Evolutionary conservation across 2,888 invertebrate genomes (phyloP), one percentile per base, ranked within the genome.

Genomic region (Tinea trinotella): DNA sequence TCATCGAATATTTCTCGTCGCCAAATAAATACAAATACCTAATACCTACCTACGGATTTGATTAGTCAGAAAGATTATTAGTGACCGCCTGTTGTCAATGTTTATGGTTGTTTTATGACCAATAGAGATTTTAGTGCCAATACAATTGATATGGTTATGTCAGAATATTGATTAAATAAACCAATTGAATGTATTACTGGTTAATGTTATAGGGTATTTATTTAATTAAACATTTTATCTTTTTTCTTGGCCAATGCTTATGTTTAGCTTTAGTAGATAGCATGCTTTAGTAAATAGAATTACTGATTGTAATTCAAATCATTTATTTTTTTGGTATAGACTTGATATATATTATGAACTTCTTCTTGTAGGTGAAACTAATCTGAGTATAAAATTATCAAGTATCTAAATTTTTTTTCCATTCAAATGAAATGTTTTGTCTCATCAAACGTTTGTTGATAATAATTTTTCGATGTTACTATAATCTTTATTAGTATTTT

Each of bases 21-120:
- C 50, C 24, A 50, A 50, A 24, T 24, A 24, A 19, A 50, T 24
- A 50, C 50, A 50, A 50, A 50, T 50, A 12, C 17, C 12, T 24
- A 50, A 50, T 4, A 24, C 15, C 15, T 50, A 50, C 12, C 15
- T 50, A 50, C 12, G 64, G 46, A 18, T 69, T 71, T 74, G 80
- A 82, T 81, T 79, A 80, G 81, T 65, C 67, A 64, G 67, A 61
- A 71, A 62, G 71, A 74, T 81, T 80, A 82, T 80, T 82, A 81
- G 79, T 65, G 66, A 69, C 73, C 81, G 81, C 82, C 83, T 81
- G 81, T 72, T 80, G 78, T 81, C 82, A 76, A 79, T 82, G 81
- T 83, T 84, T 84, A 84, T 76, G 71, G 64, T 68, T 62, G 58
- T 81, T 84, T 84, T 83, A 84, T 80, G 77, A 73, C 67, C 71